phyloP scores from a whole-genome alignment of 1,140 invertebrate genomes.

The Gonatopus flavifemur region DNA sequence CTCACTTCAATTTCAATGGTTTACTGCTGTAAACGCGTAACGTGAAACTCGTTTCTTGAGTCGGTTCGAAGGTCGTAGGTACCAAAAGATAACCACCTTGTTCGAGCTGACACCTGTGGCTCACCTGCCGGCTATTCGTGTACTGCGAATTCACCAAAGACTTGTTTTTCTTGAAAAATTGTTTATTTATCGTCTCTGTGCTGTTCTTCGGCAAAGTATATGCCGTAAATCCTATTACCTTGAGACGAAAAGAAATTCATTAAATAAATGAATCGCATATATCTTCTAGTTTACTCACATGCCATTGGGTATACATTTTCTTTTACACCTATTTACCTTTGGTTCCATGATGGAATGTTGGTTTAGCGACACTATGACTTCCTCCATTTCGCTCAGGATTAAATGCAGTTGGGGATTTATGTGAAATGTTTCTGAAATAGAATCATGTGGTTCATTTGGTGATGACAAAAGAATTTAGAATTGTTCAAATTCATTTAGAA shows the following conservation, averaged over 20 bases:
- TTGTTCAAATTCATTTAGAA: too few species aligned
- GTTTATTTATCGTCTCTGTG: slow-evolving; percentile 68
- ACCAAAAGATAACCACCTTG: slow-evolving; percentile 83
- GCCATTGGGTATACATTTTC: too few species aligned
- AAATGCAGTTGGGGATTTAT: slow-evolving; percentile 89
- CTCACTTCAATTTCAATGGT: slow-evolving; percentile 77
- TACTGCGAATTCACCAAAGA: slow-evolving; percentile 89
- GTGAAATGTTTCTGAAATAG: slow-evolving; percentile 81
- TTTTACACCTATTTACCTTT: too few species aligned
- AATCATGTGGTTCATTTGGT: slow-evolving; percentile 6
- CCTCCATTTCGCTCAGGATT: slow-evolving; percentile 78
- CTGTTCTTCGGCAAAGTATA: slow-evolving; percentile 77
- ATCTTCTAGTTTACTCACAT: too few species aligned
- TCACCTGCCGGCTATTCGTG: slow-evolving; percentile 87
- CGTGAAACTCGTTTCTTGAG: slow-evolving; percentile 85
- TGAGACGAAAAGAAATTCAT: slow-evolving; percentile 18
- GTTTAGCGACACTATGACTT: slow-evolving; percentile 83
- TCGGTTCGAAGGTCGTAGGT: slow-evolving; percentile 89
- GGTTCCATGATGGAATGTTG: slow-evolving; percentile 91
- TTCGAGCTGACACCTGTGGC: slow-evolving; percentile 77
- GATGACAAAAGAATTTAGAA: too few species aligned
- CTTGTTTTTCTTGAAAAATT: slow-evolving; percentile 87
- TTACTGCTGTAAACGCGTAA: slow-evolving; percentile 80
- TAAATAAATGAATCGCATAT: background rate
- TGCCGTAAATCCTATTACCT: slow-evolving; percentile 89